phyloP scores from a whole-genome alignment of 2,888 invertebrate genomes.

The Frankliniella intonsa region DNA sequence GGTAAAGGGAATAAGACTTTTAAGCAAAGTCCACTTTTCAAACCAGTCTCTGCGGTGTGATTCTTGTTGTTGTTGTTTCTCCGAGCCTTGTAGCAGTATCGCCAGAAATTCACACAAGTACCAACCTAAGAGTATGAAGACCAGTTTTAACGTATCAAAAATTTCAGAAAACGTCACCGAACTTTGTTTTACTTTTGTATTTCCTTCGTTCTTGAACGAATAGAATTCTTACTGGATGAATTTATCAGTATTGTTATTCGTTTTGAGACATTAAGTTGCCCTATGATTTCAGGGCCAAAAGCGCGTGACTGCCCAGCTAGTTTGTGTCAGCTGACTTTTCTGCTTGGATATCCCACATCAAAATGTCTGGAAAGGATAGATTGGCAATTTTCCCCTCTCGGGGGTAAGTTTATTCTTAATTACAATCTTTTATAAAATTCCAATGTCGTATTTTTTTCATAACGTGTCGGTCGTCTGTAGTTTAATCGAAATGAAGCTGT shows the following conservation, averaged over 20 bases:
- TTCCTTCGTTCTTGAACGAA: not conserved
- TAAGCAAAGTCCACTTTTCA: not conserved
- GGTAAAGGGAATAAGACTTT: not conserved
- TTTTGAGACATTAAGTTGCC: too few species aligned
- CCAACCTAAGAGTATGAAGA: not conserved
- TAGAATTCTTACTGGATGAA: too few species aligned
- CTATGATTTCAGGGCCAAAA: not conserved
- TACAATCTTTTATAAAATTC: not conserved
- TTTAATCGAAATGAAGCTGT: too few species aligned
- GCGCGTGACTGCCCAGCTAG: conserved; percentile 1
- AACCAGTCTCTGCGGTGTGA: conserved; percentile 6
- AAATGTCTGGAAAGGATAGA: conserved; percentile 84
- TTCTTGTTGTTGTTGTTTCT: conserved; percentile 20
- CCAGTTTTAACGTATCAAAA: not conserved
- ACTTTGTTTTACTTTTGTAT: not conserved
- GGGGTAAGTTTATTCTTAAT: conserved; percentile 64
- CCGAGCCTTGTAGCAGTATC: not conserved
- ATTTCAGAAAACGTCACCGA: not conserved
- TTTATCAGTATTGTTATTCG: too few species aligned
- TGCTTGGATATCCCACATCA: conserved; percentile 41
- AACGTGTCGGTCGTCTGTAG: too few species aligned
- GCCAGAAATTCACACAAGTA: too few species aligned
- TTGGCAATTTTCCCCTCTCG: conserved; percentile 89
- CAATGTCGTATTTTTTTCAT: not conserved
- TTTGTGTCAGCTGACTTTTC: conserved; percentile 30